Conservation (phyloP, 2,888 invertebrate genomes). For the Drosophila quinaria region DNA sequence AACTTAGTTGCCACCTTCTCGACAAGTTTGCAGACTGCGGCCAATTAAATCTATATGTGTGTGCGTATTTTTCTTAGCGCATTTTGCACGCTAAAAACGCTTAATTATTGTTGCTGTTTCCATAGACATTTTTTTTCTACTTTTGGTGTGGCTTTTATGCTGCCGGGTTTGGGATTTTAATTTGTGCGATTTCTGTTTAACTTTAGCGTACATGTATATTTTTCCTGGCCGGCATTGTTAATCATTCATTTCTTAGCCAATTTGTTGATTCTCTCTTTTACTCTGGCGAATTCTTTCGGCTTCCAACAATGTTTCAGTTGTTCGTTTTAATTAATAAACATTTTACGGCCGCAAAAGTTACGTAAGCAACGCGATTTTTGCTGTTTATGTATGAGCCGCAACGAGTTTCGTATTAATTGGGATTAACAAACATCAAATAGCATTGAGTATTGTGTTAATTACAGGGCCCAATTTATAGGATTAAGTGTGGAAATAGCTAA, state of each 20-base stretch:
- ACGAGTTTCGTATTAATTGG: slow-evolving; percentile 4
- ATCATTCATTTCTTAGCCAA: slow-evolving; percentile 64
- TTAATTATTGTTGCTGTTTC: slow-evolving; percentile 40
- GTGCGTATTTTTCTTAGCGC: slow-evolving; percentile 35
- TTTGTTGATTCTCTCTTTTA: slow-evolving; percentile 40
- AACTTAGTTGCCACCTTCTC: neutral
- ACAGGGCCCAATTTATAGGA: neutral
- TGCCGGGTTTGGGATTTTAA: slow-evolving; percentile 39
- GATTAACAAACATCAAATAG: slow-evolving; percentile 3
- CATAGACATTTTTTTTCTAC: slow-evolving; percentile 1
- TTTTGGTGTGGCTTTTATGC: slow-evolving; percentile 29
- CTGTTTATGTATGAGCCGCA: neutral
- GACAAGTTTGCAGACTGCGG: slow-evolving; percentile 21
- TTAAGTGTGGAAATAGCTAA: neutral
- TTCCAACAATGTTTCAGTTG: slow-evolving; percentile 25
- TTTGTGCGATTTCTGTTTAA: slow-evolving; percentile 43
- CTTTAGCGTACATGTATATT: slow-evolving; percentile 12
- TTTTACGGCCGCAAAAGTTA: slow-evolving; percentile 30
- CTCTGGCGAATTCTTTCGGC: slow-evolving; percentile 10
- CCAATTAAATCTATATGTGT: slow-evolving; percentile 48
- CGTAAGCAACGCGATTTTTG: slow-evolving; percentile 33
- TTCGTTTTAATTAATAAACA: slow-evolving; percentile 57
- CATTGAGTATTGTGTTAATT: neutral
- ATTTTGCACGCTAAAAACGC: slow-evolving; percentile 52
- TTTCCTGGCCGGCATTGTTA: slow-evolving; percentile 27